Percentiles rank a stretch among this genome's conserved stretches.
phyloP scores from a whole-genome alignment of 2,797 vertebrate species.

The Acanthurus leucopareius region DNA sequence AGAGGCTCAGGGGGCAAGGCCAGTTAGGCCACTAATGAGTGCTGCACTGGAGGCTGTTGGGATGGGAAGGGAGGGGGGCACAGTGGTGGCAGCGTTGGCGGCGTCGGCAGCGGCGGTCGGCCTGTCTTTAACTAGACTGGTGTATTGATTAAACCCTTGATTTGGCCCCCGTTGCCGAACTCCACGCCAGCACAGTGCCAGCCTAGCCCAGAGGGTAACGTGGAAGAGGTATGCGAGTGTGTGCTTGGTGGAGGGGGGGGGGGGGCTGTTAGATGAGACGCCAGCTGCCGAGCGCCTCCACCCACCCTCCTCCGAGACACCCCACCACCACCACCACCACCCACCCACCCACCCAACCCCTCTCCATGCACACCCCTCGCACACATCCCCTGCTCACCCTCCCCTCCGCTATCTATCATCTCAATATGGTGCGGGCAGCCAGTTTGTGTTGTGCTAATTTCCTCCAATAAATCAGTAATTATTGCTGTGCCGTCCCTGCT shows the following conservation, averaged over 20 bases:
- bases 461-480: conserved; percentile 99
- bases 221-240: conserved; percentile 66
- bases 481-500: conserved; percentile 99
- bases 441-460: conserved; percentile 99
- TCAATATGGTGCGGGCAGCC: conserved; percentile 99
- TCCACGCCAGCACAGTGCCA: conserved; percentile 76
- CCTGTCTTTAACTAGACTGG: conserved; percentile 97
- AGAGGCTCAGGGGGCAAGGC: conserved; percentile 61
- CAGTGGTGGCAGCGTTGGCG: conserved; percentile 13
- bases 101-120: conserved; percentile 85
- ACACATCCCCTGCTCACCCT: conserved; percentile 87
- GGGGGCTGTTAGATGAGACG: conserved; percentile 89
- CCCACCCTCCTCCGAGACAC: conserved; percentile 91
- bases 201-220: conserved; percentile 72
- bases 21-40: conserved; percentile 73
- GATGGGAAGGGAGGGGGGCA: conserved; percentile 71
- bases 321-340: conserved; percentile 60
- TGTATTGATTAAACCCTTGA: conserved; percentile 99
- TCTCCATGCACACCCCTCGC: conserved; percentile 86
- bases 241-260: conserved; percentile 58
- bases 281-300: conserved; percentile 98
- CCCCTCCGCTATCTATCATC: conserved; percentile 94
- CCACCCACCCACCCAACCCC: conserved; percentile 82
- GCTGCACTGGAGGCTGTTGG: conserved; percentile 61
- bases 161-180: conserved; percentile 87